These are phyloP conservation scores for Channa maculata DNA, from an alignment of 2,113 vertebrate genomes.

Conservation along the genomic window DNA sequence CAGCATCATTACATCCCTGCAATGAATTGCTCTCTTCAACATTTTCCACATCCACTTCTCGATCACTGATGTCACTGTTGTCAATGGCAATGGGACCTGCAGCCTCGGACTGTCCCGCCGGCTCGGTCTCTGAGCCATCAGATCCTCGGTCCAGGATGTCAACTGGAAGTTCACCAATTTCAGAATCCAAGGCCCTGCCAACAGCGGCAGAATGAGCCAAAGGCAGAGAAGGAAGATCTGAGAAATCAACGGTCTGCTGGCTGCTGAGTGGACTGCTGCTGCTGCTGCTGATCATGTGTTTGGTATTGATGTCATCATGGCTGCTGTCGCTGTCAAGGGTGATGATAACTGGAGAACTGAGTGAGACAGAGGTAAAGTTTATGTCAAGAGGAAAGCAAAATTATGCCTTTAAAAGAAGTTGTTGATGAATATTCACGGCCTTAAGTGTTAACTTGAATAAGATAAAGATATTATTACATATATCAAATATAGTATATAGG, in stretches of 20 bases:
- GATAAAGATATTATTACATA: too few relatives aligned
- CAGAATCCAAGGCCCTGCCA: slow-evolving; percentile 5
- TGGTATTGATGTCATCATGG: background rate
- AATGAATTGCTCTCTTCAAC: background rate
- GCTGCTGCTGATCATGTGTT: slow-evolving; percentile 1
- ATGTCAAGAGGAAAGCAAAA: too few relatives aligned
- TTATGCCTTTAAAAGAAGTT: background rate
- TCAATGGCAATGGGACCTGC: background rate
- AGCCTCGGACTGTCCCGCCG: fast-evolving
- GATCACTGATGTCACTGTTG: slow-evolving; percentile 17
- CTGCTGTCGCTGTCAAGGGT: slow-evolving; percentile 76
- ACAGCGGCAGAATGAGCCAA: background rate
- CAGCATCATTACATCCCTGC: background rate
- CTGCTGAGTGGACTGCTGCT: slow-evolving; percentile 67
- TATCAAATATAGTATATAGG: too few relatives aligned
- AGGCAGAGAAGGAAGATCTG: slow-evolving; percentile 51
- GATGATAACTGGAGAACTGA: slow-evolving; percentile 71
- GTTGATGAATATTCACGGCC: too few relatives aligned
- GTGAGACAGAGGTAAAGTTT: background rate
- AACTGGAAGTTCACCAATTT: slow-evolving; percentile 54
- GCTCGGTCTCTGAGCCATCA: slow-evolving; percentile 21
- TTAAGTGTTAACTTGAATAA: too few relatives aligned
- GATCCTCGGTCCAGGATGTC: slow-evolving; percentile 58
- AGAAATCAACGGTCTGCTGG: slow-evolving; percentile 67
- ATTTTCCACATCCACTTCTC: slow-evolving; percentile 54